Percentiles rank a stretch among this genome's conserved stretches.
phyloP scores from a whole-genome alignment of 2,113 vertebrate species.

The Glaucomys volans region DNA sequence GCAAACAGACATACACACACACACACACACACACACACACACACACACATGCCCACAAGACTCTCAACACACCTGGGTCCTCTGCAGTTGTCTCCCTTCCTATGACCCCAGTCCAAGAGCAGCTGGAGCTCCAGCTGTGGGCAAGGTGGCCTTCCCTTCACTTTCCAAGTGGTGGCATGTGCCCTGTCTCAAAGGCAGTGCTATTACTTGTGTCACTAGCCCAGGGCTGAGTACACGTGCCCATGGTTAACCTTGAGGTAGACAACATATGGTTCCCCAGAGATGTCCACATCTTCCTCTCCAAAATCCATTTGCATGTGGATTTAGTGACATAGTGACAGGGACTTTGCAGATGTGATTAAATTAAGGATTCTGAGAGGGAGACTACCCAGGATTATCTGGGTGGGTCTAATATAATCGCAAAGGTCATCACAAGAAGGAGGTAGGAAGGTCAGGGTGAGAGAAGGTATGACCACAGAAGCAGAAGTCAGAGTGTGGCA shows the following conservation, averaged over 20 bases:
- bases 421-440: not conserved
- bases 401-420: not conserved
- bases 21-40: not conserved
- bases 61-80: too few species aligned
- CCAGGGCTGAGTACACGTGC: not conserved
- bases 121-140: not conserved
- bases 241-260: not conserved
- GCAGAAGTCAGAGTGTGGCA: not conserved
- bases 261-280: not conserved
- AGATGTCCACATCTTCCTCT: not conserved
- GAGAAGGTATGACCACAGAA: not conserved
- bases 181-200: not conserved
- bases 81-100: not conserved
- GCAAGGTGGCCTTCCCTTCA: not conserved
- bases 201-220: not conserved
- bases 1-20: accelerated
- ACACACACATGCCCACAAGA: too few species aligned
- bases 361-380: not conserved
- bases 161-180: not conserved
- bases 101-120: not conserved
- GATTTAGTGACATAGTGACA: too few species aligned
- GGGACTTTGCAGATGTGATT: not conserved
- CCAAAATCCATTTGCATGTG: not conserved
- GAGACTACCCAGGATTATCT: not conserved
- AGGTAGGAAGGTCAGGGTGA: not conserved